Percentiles rank a stretch among this genome's conserved stretches.
Conservation (phyloP, 1,140 invertebrate species). For the Drosophila kepulauana region DNA sequence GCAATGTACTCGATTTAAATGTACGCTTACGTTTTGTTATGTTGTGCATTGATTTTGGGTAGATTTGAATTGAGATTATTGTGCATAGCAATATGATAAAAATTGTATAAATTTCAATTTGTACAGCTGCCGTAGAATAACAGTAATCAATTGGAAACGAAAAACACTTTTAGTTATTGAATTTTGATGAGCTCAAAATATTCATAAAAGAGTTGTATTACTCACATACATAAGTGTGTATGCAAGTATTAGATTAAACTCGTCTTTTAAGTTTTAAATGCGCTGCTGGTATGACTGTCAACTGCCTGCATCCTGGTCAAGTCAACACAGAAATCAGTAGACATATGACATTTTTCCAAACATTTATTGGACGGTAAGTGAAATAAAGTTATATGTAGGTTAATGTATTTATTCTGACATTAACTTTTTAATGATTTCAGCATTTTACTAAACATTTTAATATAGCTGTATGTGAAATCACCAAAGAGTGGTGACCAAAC, state of each 20-base stretch:
- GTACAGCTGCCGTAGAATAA: conserved; percentile 26
- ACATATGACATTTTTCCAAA: conserved; percentile 88
- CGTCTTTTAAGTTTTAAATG: conserved; percentile 51
- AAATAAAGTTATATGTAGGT: too few species aligned
- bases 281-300: conserved; percentile 89
- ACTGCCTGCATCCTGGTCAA: conserved; percentile 94
- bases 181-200: conserved; percentile 70
- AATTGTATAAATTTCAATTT: conserved; percentile 24
- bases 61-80: conserved; percentile 48
- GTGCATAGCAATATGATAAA: conserved; percentile 55
- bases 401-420: background rate
- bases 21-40: background rate
- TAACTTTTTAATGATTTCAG: background rate
- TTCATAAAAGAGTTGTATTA: conserved; percentile 48
- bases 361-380: conserved; percentile 34
- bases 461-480: conserved; percentile 88
- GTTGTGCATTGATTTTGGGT: conserved; percentile 42
- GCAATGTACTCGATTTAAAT: conserved; percentile 8
- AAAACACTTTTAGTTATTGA: conserved; percentile 60
- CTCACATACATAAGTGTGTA: conserved; percentile 10
- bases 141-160: conserved; percentile 17
- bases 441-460: too few species aligned
- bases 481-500: conserved; percentile 91
- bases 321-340: conserved; percentile 92
- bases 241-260: background rate